These are phyloP conservation scores for Rhodinocichla rosea DNA, from an alignment of 2,113 vertebrate genomes.

Conservation along the genomic window DNA sequence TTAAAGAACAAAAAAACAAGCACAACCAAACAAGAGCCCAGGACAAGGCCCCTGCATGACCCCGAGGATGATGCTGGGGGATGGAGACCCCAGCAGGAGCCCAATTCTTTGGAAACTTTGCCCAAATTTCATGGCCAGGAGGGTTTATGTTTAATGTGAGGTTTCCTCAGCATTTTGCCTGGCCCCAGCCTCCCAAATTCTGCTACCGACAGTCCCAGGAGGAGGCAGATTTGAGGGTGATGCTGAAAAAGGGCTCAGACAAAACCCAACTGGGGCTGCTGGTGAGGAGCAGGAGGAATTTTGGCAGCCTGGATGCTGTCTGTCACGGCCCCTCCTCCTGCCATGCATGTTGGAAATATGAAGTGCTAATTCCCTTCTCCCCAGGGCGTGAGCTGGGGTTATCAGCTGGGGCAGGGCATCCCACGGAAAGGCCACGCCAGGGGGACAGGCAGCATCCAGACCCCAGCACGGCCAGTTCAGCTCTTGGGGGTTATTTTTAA, in stretches of 20 bases:
- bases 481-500: background rate
- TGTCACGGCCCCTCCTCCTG: background rate
- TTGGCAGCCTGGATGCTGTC: background rate
- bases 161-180: background rate
- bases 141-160: background rate
- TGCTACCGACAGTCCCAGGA: background rate
- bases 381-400: background rate
- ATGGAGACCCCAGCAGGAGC: background rate
- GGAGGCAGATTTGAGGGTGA: background rate
- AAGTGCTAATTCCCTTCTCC: conserved; percentile 56
- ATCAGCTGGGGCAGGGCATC: background rate
- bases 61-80: background rate
- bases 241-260: background rate
- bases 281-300: background rate
- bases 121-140: background rate
- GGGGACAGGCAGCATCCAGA: background rate
- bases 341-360: background rate
- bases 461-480: background rate
- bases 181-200: background rate
- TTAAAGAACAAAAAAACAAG: background rate
- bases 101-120: background rate
- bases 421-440: background rate
- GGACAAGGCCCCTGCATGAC: background rate
- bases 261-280: background rate
- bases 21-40: background rate